These are phyloP conservation scores for Intellagama lesueurii DNA, from an alignment of 2,797 vertebrate species.

Conservation along the genomic window DNA sequence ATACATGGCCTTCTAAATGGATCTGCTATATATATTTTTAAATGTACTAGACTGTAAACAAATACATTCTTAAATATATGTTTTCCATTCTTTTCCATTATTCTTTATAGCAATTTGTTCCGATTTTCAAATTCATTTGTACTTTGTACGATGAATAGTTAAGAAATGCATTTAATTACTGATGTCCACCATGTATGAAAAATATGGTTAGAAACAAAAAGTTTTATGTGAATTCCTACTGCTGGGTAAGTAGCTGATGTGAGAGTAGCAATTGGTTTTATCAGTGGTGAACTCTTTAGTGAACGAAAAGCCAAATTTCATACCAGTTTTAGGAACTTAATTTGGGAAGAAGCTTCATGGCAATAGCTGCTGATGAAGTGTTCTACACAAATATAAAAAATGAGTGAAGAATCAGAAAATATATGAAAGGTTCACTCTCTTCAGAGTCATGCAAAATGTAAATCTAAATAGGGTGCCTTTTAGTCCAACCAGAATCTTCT, in stretches of 20 bases:
- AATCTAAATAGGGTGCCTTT: constrained; percentile 51
- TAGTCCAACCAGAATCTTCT: constrained; percentile 47
- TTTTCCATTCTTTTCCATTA: constrained; percentile 58
- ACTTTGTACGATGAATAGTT: constrained; percentile 60
- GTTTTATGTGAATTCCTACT: constrained; percentile 52
- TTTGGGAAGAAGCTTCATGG: constrained; percentile 17
- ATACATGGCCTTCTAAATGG: constrained; percentile 68
- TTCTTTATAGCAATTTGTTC: constrained; percentile 57
- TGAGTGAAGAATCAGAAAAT: constrained; percentile 60
- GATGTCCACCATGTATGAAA: constrained; percentile 65
- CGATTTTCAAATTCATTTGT: constrained; percentile 40
- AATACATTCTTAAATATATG: constrained; percentile 58
- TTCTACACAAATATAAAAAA: constrained; percentile 57
- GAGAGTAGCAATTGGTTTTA: constrained; percentile 58
- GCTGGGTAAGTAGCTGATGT: constrained; percentile 53
- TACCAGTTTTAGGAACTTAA: constrained; percentile 52
- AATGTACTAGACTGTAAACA: constrained; percentile 67
- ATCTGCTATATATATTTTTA: constrained; percentile 57
- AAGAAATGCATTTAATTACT: constrained; percentile 57
- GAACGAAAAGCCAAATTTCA: constrained; percentile 63
- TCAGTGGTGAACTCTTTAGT: constrained; percentile 68
- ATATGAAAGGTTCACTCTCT: constrained; percentile 43
- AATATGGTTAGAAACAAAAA: constrained; percentile 41
- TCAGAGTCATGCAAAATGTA: constrained; percentile 61
- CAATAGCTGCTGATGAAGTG: background rate